Conservation (phyloP, 2,113 vertebrate genomes). For the Hyperoodon ampullatus region DNA sequence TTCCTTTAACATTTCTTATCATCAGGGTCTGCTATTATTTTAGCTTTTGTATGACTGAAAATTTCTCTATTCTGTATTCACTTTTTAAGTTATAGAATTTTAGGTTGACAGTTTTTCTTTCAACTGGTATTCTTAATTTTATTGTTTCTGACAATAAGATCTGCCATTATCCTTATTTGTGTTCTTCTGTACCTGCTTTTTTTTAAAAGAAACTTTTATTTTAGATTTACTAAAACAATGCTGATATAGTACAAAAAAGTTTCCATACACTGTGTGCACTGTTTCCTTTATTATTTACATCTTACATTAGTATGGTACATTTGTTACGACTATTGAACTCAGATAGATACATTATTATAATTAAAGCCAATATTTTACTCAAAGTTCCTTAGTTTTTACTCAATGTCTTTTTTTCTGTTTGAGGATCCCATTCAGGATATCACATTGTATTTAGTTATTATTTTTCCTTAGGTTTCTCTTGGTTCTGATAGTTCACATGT, state of each 20-base stretch:
- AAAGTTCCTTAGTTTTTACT: not conserved
- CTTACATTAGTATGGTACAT: not conserved
- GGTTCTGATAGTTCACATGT: not conserved
- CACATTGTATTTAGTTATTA: not conserved
- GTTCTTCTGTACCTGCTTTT: not conserved
- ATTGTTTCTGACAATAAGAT: not conserved
- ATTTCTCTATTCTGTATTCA: not conserved
- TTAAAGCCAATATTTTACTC: not conserved
- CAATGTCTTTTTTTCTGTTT: not conserved
- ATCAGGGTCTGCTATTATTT: not conserved
- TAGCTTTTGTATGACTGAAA: not conserved
- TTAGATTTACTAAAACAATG: not conserved
- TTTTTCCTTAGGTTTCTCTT: not conserved
- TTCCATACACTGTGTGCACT: not conserved
- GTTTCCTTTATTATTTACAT: not conserved
- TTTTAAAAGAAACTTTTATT: not conserved
- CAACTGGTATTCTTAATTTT: not conserved
- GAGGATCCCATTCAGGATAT: not conserved
- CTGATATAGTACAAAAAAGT: not conserved
- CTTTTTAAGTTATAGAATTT: not conserved
- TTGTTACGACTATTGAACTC: not conserved
- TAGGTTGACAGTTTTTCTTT: not conserved
- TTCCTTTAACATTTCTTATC: not conserved
- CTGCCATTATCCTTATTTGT: not conserved
- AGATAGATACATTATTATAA: not conserved